A percentile compares a stretch with the other conserved stretches of the same genome.
phyloP scores from a whole-genome alignment of 2,888 invertebrate species.

The Leucoma salicis region DNA sequence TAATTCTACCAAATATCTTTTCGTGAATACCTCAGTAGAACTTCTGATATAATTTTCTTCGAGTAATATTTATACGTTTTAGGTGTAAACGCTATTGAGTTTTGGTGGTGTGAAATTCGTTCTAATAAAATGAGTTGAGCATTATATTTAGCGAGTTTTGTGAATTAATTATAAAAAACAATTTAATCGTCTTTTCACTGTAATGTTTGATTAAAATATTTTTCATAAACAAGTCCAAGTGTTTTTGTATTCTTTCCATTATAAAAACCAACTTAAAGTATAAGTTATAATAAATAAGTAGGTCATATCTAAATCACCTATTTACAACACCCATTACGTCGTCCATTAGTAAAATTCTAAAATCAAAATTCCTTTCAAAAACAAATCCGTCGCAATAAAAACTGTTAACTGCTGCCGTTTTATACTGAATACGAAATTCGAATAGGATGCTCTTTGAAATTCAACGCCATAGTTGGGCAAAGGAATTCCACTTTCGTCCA shows the following conservation, averaged over 20 bases:
- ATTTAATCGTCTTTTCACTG: too few relatives aligned
- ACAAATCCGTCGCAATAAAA: slow-evolving; percentile 16
- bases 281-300: too few relatives aligned
- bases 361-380: slow-evolving; percentile 3
- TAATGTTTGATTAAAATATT: too few relatives aligned
- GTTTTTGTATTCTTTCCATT: too few relatives aligned
- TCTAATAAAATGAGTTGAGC: slow-evolving; percentile 34
- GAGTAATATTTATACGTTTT: slow-evolving; percentile 71
- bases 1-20: slow-evolving; percentile 81
- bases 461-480: slow-evolving; percentile 53
- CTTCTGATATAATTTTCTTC: slow-evolving; percentile 77
- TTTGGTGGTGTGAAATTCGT: slow-evolving; percentile 33
- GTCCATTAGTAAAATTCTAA: neutral
- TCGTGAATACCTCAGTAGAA: slow-evolving; percentile 77
- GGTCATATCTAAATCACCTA: too few relatives aligned
- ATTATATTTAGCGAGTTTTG: slow-evolving; percentile 30
- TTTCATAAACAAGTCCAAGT: too few relatives aligned
- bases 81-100: slow-evolving; percentile 54
- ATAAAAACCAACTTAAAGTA: too few relatives aligned
- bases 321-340: too few relatives aligned
- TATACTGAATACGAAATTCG: slow-evolving; percentile 45
- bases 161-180: too few relatives aligned
- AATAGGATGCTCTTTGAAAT: slow-evolving; percentile 50
- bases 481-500: slow-evolving; percentile 69
- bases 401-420: slow-evolving; percentile 33